Evolutionary conservation across 2,888 invertebrate genomes (phyloP), one percentile per base, ranked within the genome.

Genomic region (Heliconius erato): DNA sequence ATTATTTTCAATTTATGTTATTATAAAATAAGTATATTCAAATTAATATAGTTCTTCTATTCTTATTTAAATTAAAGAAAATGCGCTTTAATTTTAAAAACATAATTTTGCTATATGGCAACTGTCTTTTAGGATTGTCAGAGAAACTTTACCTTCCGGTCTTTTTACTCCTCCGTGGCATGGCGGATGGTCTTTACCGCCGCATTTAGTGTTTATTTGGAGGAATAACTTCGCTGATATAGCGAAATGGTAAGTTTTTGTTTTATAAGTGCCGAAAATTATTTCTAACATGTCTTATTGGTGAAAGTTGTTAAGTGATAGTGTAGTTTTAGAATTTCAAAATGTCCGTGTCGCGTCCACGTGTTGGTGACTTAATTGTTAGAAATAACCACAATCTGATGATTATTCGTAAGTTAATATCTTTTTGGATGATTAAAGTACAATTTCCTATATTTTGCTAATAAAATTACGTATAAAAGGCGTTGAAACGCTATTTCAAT

Each of bases 161-260:
- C 96, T 94, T 96, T 96, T 95, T 90, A 95, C 88, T 95, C 92
- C 95, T 95, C 92, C 96, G 96, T 96, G 96, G 96, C 96, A 96
- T 96, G 96, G 96, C 95, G 95, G 95, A 95, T 94, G 94, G 95
- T 95, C 91, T 92, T 87, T 91, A 90, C 93, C 94, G 89, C 94
- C 94, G 93, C 90, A 84, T 87, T 88, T 93, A 93, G 94, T 94
- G 94, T 94, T 90, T 94, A 92, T 91, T 92, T 90, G 93, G 94
- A 94, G 94, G 91, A 94, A 90, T 91, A 90, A 88, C 91, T 93
- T 95, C 95, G 95, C 95, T 95, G 84, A 88, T 88, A 91, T 85
- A 95, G 96, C 95, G 95, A 95, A 93, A 96, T 96, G 96, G 95
- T 95, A 94, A 95, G 95, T 95, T 87, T 85, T 84, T 85, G 85